These are phyloP conservation scores for Ptilonorhynchus violaceus DNA, from an alignment of 2,113 vertebrate species.

Conservation along the genomic window DNA sequence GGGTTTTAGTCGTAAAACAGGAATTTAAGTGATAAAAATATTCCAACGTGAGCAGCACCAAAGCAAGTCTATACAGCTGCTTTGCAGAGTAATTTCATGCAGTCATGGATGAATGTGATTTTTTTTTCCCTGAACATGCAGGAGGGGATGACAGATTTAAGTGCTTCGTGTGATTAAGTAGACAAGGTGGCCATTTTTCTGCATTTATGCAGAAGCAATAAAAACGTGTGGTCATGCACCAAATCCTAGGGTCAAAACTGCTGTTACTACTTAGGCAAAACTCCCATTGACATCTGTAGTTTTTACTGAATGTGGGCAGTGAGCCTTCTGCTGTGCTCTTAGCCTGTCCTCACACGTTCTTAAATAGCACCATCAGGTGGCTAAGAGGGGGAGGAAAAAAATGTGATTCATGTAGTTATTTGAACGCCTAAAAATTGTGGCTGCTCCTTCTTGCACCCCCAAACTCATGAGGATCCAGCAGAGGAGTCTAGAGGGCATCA, in stretches of 20 bases:
- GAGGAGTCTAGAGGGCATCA: fast-evolving
- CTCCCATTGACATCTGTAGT: not conserved
- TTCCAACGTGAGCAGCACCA: not conserved
- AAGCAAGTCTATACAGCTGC: not conserved
- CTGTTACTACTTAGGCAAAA: not conserved
- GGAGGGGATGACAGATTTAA: conserved; percentile 32
- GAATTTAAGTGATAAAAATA: not conserved
- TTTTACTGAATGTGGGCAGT: not conserved
- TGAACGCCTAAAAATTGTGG: not conserved
- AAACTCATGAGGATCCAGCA: not conserved
- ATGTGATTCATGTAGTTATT: fast-evolving
- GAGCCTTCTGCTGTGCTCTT: not conserved
- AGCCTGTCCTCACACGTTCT: not conserved
- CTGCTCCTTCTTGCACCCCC: not conserved
- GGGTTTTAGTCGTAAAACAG: not conserved
- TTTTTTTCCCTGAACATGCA: not conserved
- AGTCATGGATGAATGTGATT: not conserved
- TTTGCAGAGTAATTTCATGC: conserved; percentile 17
- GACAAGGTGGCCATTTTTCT: conserved; percentile 36
- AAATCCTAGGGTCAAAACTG: conserved; percentile 27
- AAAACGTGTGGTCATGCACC: conserved; percentile 9
- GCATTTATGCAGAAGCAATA: conserved; percentile 43
- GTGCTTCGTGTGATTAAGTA: conserved; percentile 31
- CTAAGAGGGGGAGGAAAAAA: not conserved
- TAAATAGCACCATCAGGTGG: conserved; percentile 6